Evolutionary conservation across 1,140 invertebrate species (phyloP).

Genomic region (Drosophila sucinea): DNA sequence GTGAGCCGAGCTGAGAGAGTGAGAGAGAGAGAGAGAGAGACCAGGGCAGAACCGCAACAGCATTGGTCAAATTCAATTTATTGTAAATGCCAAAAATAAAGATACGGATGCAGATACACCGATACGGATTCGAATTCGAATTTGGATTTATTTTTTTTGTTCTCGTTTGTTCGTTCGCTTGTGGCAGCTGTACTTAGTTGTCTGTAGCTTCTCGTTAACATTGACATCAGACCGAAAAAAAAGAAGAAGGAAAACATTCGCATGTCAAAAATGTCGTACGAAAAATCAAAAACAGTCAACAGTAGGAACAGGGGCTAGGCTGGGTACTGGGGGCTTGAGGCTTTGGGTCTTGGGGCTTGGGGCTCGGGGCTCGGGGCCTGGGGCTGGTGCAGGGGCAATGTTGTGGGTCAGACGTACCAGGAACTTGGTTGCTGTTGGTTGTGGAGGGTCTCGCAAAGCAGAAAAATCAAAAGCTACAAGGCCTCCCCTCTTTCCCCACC

Average conservation of each 20-base stretch:
- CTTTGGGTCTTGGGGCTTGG: too few relatives aligned
- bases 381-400: constrained; percentile 14
- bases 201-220: constrained; percentile 70
- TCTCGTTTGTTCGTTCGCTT: constrained; percentile 22
- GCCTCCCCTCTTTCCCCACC: background rate
- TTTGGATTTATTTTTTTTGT: constrained; percentile 36
- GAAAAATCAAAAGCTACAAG: background rate
- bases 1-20: too few relatives aligned
- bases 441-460: background rate
- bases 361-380: constrained; percentile 18
- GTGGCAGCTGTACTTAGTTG: constrained; percentile 56
- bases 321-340: too few relatives aligned
- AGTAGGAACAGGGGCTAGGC: too few relatives aligned
- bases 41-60: constrained; percentile 58
- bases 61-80: constrained; percentile 80
- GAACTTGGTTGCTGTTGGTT: background rate
- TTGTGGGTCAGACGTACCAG: constrained; percentile 52
- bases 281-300: constrained; percentile 65
- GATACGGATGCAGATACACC: background rate
- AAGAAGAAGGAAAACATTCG: constrained; percentile 59
- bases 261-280: constrained; percentile 81
- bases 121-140: background rate
- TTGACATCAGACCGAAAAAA: constrained; percentile 17
- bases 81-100: constrained; percentile 73
- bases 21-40: background rate